These are phyloP conservation scores for Pycnomerus fuliginosus DNA, from an alignment of 2,888 invertebrate genomes.

Conservation along the genomic window DNA sequence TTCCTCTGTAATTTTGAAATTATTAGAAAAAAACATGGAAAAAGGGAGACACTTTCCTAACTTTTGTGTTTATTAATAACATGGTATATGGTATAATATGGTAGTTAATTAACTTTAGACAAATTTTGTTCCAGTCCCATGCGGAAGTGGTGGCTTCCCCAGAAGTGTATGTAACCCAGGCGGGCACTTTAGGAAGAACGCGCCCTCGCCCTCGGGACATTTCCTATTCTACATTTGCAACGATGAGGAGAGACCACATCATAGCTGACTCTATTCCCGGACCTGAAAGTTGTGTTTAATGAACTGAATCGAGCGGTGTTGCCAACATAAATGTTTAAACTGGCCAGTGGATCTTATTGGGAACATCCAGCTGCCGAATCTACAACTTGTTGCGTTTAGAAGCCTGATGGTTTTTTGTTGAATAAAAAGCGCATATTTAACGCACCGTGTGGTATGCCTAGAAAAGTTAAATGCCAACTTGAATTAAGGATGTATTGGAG, in stretches of 20 bases:
- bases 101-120: background rate
- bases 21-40: too few species aligned
- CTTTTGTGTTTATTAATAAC: background rate
- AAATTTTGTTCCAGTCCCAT: conserved; percentile 28
- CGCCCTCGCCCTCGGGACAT: conserved; percentile 50
- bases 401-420: too few species aligned
- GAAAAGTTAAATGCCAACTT: background rate
- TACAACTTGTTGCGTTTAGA: background rate
- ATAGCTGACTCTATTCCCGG: conserved; percentile 83
- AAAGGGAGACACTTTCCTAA: too few species aligned
- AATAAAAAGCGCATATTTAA: too few species aligned
- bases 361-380: background rate
- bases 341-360: conserved; percentile 1
- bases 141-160: conserved; percentile 34
- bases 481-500: too few species aligned
- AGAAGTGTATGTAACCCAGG: conserved; percentile 40
- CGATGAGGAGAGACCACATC: conserved; percentile 69
- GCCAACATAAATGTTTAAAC: conserved; percentile 11
- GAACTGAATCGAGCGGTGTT: conserved; percentile 23
- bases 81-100: background rate
- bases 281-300: conserved; percentile 85
- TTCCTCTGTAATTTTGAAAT: too few species aligned
- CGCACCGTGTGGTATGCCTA: background rate
- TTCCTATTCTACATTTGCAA: conserved; percentile 57
- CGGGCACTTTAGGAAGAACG: conserved; percentile 45